Evolutionary conservation across 2,888 invertebrate genomes (phyloP), one percentile per base, ranked within the genome.

Genomic region (Eurytoma adleriae): DNA sequence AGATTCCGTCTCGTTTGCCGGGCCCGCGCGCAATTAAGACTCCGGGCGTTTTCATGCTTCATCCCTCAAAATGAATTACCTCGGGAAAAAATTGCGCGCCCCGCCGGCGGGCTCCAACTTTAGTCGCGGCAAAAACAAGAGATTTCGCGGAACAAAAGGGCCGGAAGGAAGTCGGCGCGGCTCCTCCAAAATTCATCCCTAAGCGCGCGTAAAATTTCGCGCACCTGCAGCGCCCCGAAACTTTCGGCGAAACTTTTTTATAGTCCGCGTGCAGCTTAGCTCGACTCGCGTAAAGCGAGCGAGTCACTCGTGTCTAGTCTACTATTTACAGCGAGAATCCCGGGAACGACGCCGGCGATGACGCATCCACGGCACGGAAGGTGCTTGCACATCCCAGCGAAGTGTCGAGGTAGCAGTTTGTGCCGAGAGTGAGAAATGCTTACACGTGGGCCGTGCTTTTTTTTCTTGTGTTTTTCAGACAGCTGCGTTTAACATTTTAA

Each of bases 141-240:
- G 18, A 40, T 30, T 30, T 4, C 30, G 30, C 30, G 30, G 30
- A 30, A 30, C 30, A 30, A 30, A 30, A 30, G 30, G 30, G 56
- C 5, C 14, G 72, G 48, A 7, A 18, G 20, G 16, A 16, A 48
- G 24, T 30, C 40, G 27, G n/a, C 40, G 12, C 12, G 3, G 5
- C 20, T 48, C 18, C 70, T 57, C 30, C 57, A 48, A 75, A 67
- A 75, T 75, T 75, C 67, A 54, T 69, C 69, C 54, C 48, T 62
- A 69, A 76, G 69, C 69, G 62, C 52, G 69, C 69, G 62, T 69
- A 69, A 69, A 76, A 78, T 78, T 78, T 27, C 71, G 71, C 66
- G 57, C 71, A 71, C 48, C 66, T 54, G 66, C 48, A 71, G 52
- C 66, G 66, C 24, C 52, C 30, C 4, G 30, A 18, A 74, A 66